Evolutionary conservation across 2,797 vertebrate genomes (phyloP), one percentile per base, ranked within the genome.

Genomic region (Pelobates cultripes): DNA sequence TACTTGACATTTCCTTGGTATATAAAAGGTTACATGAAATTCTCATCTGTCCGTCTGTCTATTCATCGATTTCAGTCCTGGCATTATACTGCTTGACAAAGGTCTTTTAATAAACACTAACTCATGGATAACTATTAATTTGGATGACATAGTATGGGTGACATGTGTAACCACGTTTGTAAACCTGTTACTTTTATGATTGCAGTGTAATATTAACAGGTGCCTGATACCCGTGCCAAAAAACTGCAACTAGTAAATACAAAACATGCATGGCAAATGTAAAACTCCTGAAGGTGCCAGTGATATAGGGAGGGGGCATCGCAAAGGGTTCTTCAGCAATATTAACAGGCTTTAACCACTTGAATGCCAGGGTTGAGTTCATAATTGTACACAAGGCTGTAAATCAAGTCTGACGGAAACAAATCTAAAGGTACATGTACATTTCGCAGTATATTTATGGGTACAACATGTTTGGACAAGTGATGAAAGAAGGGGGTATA

Each of bases 191-290:
- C 47, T 51, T 28, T 28, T 51, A 10, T 51, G 47, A 51, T 51
- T 51, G 47, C 47, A 6, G 47, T 51, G 47, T 10, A 5, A 51
- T 51, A 10, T 6, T 51, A 51, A 84, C 87, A 90, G 89, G 88
- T 90, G 89, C 72, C 44, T 77, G 10, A 64, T 73, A 60, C 0
- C 80, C 82, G 77, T 84, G 78, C 86, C 84, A 86, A 90, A 86
- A 86, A 81, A 85, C 44, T 70, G n/a, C 5, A 42, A 12, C n/a
- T 61, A 1, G 2, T 70, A 78, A 85, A 79, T 43, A 74, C 84
- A 86, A 84, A 83, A 72, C 44, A 60, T 61, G 15, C 12, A 2
- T 61, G 3, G 44, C 68, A 86, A 87, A 80, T 51, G 51, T 1
- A 28, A 42, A 28, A 43, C 40, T 15, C 14, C 41, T 73, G 13